A percentile compares a stretch with the other conserved stretches of the same genome.
Evolutionary conservation across 2,888 invertebrate genomes (phyloP).

Genomic region (Heliconius sara): DNA sequence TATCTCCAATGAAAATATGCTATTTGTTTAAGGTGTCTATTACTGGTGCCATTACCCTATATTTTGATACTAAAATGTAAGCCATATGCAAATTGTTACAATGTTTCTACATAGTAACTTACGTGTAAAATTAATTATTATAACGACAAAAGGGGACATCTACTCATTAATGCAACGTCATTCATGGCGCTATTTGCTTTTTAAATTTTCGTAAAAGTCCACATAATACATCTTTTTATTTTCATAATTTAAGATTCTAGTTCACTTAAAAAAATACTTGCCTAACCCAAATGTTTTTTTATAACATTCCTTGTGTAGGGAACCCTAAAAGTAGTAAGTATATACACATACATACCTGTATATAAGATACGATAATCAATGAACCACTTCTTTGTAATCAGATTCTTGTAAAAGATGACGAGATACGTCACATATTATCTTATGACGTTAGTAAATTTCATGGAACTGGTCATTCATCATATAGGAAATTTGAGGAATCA

Average conservation of each 20-base stretch:
- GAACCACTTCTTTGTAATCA: not conserved
- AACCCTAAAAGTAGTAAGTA: not conserved
- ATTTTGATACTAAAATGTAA: not conserved
- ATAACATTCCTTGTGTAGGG: not conserved
- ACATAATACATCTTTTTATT: no score
- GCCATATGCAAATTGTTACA: no score
- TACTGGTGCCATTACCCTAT: no score
- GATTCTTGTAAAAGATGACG: constrained; percentile 5
- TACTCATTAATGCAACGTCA: constrained; percentile 43
- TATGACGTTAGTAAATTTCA: constrained; percentile 8
- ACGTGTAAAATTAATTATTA: constrained; percentile 19
- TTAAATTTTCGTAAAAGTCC: no score
- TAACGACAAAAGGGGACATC: constrained; percentile 15
- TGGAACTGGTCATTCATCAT: constrained; percentile 3
- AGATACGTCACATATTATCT: constrained; percentile 1
- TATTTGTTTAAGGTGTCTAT: not conserved
- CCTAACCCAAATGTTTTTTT: not conserved
- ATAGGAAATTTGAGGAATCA: not conserved
- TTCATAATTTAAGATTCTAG: no score
- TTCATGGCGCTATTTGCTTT: constrained; percentile 26
- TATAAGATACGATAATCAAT: constrained; percentile 1
- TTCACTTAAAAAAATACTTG: not conserved
- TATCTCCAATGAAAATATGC: not conserved
- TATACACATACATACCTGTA: not conserved
- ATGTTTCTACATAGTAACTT: not conserved